Conservation (phyloP, 2,888 invertebrate species). For the Perdita meconis region DNA sequence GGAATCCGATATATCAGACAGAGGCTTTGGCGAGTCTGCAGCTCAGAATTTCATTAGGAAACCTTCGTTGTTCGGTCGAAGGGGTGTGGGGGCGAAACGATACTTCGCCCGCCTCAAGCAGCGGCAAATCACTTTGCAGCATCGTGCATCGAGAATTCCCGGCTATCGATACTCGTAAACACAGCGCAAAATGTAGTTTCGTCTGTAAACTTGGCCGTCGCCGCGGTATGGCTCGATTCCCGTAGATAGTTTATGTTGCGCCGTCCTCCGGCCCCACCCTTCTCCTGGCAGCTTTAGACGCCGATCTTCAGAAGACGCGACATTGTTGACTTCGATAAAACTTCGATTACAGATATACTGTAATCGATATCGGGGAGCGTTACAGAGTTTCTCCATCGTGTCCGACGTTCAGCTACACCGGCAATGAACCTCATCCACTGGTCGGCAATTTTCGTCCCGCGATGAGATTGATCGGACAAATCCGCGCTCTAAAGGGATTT, state of each 20-base stretch:
- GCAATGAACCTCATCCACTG: not conserved
- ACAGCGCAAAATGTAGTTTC: constrained; percentile 52
- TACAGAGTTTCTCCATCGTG: not conserved
- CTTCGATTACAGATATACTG: constrained; percentile 40
- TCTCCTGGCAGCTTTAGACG: constrained; percentile 55
- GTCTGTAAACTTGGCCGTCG: constrained; percentile 60
- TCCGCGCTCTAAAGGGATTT: not conserved
- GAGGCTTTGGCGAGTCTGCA: constrained; percentile 9
- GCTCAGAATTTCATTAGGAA: constrained; percentile 47
- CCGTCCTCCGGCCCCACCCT: constrained; percentile 38
- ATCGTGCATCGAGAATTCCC: constrained; percentile 54
- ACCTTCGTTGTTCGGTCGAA: constrained; percentile 40
- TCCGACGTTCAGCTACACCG: constrained; percentile 6
- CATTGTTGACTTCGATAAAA: constrained; percentile 62
- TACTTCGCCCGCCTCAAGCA: constrained; percentile 4
- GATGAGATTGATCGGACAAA: constrained; percentile 6
- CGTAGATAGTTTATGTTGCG: constrained; percentile 54
- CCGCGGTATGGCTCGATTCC: constrained; percentile 47
- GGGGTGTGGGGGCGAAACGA: constrained; percentile 23
- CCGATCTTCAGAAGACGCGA: constrained; percentile 53
- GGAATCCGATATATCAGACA: constrained; percentile 7
- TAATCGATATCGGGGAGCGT: constrained; percentile 48
- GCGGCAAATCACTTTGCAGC: constrained; percentile 47
- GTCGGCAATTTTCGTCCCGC: constrained; percentile 6
- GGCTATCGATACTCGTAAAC: constrained; percentile 65